These are phyloP conservation scores for Graphium colonna DNA, from an alignment of 2,888 invertebrate species.

Conservation along the genomic window DNA sequence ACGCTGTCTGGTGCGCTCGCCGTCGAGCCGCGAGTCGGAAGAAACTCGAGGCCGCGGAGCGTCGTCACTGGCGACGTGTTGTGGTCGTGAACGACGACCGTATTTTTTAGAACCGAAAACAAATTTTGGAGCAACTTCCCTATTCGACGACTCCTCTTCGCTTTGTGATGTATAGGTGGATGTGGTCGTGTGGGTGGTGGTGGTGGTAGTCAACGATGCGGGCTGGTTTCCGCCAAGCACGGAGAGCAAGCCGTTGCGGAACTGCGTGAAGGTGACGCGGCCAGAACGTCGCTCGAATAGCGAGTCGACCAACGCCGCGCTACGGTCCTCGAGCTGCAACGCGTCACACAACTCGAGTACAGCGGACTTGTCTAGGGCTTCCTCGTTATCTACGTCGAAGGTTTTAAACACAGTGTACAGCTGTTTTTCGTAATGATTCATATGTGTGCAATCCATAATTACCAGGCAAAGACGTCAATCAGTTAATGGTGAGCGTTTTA, in stretches of 20 bases:
- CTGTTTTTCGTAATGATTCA: conserved; percentile 91
- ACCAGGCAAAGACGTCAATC: conserved; percentile 23
- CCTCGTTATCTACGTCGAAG: conserved; percentile 85
- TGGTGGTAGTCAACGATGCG: conserved; percentile 28
- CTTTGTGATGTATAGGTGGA: conserved; percentile 39
- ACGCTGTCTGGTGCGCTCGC: conserved; percentile 43
- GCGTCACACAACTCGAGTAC: conserved; percentile 86
- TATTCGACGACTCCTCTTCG: conserved; percentile 81
- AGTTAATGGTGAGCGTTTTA: no score
- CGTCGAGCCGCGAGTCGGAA: conserved; percentile 55
- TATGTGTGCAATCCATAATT: conserved; percentile 57
- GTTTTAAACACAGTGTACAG: conserved; percentile 89
- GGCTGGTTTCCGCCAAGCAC: conserved; percentile 81
- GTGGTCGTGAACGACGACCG: conserved; percentile 85
- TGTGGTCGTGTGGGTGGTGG: conserved; percentile 33
- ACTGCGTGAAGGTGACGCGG: conserved; percentile 84
- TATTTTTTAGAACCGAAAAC: conserved; percentile 88
- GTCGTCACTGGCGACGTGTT: conserved; percentile 42
- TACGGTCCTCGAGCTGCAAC: conserved; percentile 87
- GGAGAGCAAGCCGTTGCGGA: conserved; percentile 86
- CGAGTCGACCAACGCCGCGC: conserved; percentile 81
- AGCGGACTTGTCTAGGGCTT: conserved; percentile 83
- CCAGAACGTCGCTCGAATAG: conserved; percentile 76
- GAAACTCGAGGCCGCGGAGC: conserved; percentile 47
- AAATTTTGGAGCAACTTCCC: conserved; percentile 86